Conservation (phyloP, 1,140 invertebrate species). For the Colletes gigas region DNA sequence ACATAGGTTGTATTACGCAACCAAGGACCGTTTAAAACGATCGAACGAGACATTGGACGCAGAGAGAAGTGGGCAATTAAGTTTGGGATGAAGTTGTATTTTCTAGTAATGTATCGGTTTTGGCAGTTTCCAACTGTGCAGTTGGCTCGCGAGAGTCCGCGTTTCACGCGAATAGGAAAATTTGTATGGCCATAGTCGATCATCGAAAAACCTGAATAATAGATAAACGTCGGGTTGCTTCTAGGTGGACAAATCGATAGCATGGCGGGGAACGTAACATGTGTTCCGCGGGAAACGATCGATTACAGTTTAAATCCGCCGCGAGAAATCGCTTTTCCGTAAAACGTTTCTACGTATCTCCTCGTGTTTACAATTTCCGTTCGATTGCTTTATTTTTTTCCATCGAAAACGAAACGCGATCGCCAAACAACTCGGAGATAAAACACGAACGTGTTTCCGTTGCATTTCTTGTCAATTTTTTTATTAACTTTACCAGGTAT, state of each 20-base stretch:
- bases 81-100: conserved; percentile 39
- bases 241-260: conserved; percentile 51
- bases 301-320: conserved; percentile 5
- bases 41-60: neutral
- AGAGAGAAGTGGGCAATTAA: conserved; percentile 21
- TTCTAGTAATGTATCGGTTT: conserved; percentile 26
- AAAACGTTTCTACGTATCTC: neutral
- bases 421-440: neutral
- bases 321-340: neutral
- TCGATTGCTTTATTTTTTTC: neutral
- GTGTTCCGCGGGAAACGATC: conserved; percentile 38
- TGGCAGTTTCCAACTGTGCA: conserved; percentile 24
- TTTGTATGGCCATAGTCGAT: conserved; percentile 18
- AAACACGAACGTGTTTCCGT: neutral
- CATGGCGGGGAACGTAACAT: conserved; percentile 56
- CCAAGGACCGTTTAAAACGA: neutral
- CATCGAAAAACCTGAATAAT: conserved; percentile 59
- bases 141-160: conserved; percentile 10
- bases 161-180: conserved; percentile 28
- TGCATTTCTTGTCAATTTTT: neutral
- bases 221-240: conserved; percentile 13
- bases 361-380: neutral
- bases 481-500: neutral
- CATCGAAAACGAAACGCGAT: neutral
- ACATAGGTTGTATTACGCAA: too few relatives aligned